Conservation (phyloP, 2,888 invertebrate species). For the Terebella lapidaria region DNA sequence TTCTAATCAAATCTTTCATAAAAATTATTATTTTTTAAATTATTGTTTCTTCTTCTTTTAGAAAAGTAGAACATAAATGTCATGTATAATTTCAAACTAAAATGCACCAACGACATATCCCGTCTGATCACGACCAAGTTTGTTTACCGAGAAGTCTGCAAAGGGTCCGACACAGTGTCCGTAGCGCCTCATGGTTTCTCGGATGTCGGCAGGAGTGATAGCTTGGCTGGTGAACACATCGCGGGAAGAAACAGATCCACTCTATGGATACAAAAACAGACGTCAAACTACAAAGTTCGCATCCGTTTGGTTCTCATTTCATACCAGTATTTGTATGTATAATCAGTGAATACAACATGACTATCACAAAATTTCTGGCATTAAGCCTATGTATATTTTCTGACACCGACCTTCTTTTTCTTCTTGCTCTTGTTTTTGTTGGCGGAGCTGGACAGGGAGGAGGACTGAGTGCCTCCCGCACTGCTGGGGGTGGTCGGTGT, state of each 20-base stretch:
- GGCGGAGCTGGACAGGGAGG: conserved; percentile 13
- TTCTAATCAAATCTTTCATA: no score
- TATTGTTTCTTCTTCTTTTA: no score
- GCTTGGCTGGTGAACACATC: conserved; percentile 40
- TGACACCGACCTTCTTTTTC: conserved; percentile 33
- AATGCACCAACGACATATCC: not conserved
- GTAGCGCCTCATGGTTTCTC: conserved; percentile 75
- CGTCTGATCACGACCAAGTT: not conserved
- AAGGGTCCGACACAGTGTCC: conserved; percentile 52
- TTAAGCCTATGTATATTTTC: no score
- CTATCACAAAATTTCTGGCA: no score
- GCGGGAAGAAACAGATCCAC: conserved; percentile 15
- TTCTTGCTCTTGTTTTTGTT: conserved; percentile 35
- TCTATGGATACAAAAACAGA: not conserved
- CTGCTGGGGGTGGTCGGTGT: conserved; percentile 18
- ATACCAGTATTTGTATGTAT: no score
- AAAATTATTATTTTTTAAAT: no score
- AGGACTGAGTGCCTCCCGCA: conserved; percentile 20
- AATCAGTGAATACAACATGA: no score
- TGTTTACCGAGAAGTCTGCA: conserved; percentile 28
- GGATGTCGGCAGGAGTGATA: conserved; percentile 74
- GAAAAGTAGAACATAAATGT: not conserved
- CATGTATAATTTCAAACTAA: not conserved
- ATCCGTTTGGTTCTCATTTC: not conserved
- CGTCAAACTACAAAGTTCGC: not conserved